phyloP scores from a whole-genome alignment of 2,797 vertebrate species.

The Gymnoscopelus braueri region DNA sequence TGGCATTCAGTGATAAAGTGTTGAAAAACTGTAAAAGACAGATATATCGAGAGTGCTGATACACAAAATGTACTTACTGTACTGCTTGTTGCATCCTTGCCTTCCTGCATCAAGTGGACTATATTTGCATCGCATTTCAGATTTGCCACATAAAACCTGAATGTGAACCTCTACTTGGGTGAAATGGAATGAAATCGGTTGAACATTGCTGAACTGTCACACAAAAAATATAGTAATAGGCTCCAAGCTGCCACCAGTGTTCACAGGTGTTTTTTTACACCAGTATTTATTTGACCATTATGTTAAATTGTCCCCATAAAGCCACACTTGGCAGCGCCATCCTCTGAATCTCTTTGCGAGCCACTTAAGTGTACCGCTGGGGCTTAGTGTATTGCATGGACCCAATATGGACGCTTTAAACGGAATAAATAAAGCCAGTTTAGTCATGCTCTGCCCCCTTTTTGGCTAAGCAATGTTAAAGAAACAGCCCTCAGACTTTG shows the following conservation, averaged over 20 bases:
- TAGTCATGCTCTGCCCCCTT: conserved; percentile 44
- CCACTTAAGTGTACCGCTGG: conserved; percentile 79
- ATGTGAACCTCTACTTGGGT: conserved; percentile 52
- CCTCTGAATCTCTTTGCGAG: conserved; percentile 75
- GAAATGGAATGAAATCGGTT: conserved; percentile 65
- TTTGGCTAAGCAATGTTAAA: conserved; percentile 33
- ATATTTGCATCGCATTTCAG: conserved; percentile 25
- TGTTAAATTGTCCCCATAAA: conserved; percentile 85
- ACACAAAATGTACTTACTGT: conserved; percentile 6
- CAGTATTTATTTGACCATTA: conserved; percentile 85
- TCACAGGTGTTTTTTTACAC: conserved; percentile 79
- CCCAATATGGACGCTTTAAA: conserved; percentile 72
- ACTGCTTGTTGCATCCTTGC: conserved; percentile 26
- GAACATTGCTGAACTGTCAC: conserved; percentile 63
- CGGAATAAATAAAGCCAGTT: conserved; percentile 75
- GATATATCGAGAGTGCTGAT: conserved; percentile 17
- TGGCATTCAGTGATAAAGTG: conserved; percentile 14
- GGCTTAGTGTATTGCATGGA: conserved; percentile 70
- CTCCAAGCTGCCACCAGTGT: conserved; percentile 60
- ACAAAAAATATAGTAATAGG: conserved; percentile 72
- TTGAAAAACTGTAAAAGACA: conserved; percentile 21
- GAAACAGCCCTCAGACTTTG: conserved; percentile 26
- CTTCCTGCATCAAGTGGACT: conserved; percentile 25
- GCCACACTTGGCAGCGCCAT: conserved; percentile 75
- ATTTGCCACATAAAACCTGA: conserved; percentile 47